Evolutionary conservation across 2,888 invertebrate genomes (phyloP).

Genomic region (Encarsia formosa): DNA sequence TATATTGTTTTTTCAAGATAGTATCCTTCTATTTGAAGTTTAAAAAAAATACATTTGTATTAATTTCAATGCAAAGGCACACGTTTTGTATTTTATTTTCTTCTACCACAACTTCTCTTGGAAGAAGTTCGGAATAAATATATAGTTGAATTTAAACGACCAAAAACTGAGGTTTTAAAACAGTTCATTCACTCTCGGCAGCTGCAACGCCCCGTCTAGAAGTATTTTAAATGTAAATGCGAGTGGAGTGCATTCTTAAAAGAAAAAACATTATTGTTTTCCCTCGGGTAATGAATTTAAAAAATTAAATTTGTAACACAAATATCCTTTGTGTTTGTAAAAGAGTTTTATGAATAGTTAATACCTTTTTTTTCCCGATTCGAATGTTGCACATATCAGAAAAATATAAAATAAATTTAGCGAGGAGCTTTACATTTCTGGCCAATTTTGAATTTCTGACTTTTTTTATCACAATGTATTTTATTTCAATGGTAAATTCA

Average conservation of each 20-base stretch:
- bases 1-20: conserved; percentile 11
- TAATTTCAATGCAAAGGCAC: conserved; percentile 1
- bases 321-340: no score
- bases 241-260: conserved; percentile 10
- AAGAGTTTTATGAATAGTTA: no score
- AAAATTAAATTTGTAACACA: conserved; percentile 2
- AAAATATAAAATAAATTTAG: no score
- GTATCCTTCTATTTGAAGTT: conserved; percentile 10
- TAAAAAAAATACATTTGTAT: conserved; percentile 13
- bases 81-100: conserved; percentile 5
- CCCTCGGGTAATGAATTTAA: conserved; percentile 4
- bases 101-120: conserved; percentile 3
- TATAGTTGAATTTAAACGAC: conserved; percentile 13
- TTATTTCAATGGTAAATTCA: no score
- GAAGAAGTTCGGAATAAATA: conserved; percentile 15
- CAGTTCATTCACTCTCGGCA: conserved; percentile 6
- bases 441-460: no score
- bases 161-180: conserved; percentile 19
- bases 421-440: no score
- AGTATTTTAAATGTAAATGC: conserved; percentile 17
- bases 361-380: no score
- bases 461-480: no score
- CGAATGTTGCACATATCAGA: no score
- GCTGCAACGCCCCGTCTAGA: conserved; percentile 8
- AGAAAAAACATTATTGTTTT: conserved; percentile 11